Evolutionary conservation across 1,140 invertebrate species (phyloP).

Genomic region (Medauroidea extradentata): DNA sequence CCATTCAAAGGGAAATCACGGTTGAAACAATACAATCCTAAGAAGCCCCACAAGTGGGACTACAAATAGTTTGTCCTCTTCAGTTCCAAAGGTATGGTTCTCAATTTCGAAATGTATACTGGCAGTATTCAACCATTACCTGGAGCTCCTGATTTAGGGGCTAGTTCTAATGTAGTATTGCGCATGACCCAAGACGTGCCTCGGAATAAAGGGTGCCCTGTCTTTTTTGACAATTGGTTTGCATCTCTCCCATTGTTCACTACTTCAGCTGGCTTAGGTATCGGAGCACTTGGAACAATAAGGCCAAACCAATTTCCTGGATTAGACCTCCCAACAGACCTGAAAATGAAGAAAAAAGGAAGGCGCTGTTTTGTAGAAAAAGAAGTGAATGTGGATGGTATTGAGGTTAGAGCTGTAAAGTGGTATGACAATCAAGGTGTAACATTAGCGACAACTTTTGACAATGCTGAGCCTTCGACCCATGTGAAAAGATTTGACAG

Average conservation of each 20-base stretch:
- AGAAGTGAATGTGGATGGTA: constrained; percentile 3
- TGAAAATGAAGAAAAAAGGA: not conserved
- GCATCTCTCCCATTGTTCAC: constrained; percentile 20
- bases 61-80: constrained; percentile 42
- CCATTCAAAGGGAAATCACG: constrained; percentile 40
- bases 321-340: constrained; percentile 26
- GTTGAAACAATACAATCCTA: constrained; percentile 42
- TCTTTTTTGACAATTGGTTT: constrained; percentile 15
- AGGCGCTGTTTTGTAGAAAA: not conserved
- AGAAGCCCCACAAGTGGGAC: constrained; percentile 45
- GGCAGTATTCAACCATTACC: constrained; percentile 18
- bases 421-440: not conserved
- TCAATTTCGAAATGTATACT: constrained; percentile 44
- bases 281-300: constrained; percentile 40
- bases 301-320: constrained; percentile 35
- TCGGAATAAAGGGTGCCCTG: not conserved
- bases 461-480: not conserved
- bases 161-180: not conserved
- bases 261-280: constrained; percentile 15
- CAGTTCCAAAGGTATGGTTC: constrained; percentile 34
- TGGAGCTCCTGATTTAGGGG: not conserved
- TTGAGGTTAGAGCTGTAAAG: constrained; percentile 3
- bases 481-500: not conserved
- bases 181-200: not conserved
- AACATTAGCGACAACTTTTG: not conserved